These are phyloP conservation scores for Nycticebus coucang DNA, from an alignment of 2,113 vertebrate species.

Conservation along the genomic window DNA sequence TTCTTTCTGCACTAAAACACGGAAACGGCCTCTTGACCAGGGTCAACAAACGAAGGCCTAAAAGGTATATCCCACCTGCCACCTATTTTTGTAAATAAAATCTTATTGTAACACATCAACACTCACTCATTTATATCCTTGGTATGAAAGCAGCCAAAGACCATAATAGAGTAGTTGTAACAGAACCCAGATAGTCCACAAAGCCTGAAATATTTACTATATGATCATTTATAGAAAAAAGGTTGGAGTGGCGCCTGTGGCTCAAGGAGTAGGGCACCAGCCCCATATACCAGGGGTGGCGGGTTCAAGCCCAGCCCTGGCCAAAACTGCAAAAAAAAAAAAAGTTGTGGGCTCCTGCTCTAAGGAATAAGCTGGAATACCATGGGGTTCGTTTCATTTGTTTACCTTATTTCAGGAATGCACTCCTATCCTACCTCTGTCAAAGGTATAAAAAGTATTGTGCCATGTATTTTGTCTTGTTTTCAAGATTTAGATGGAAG, in stretches of 20 bases:
- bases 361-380: background rate
- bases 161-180: background rate
- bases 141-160: background rate
- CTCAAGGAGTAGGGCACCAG: too few species aligned
- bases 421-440: background rate
- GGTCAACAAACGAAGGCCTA: background rate
- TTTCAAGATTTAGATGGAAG: background rate
- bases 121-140: background rate
- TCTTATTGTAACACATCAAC: background rate
- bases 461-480: background rate
- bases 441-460: background rate
- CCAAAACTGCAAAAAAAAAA: too few species aligned
- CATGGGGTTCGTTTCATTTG: fast-evolving
- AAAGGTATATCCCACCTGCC: background rate
- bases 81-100: background rate
- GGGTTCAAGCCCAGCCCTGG: too few species aligned
- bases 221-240: background rate
- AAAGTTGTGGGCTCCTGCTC: background rate
- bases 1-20: background rate
- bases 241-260: too few species aligned
- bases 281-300: too few species aligned
- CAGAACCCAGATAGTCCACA: background rate
- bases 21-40: background rate
- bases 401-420: background rate
- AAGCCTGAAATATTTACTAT: background rate